Percentiles rank a stretch among this genome's conserved stretches.
These are phyloP conservation scores for Peromyscus melanophrys DNA, from an alignment of 2,797 vertebrate species.

Conservation along the genomic window DNA sequence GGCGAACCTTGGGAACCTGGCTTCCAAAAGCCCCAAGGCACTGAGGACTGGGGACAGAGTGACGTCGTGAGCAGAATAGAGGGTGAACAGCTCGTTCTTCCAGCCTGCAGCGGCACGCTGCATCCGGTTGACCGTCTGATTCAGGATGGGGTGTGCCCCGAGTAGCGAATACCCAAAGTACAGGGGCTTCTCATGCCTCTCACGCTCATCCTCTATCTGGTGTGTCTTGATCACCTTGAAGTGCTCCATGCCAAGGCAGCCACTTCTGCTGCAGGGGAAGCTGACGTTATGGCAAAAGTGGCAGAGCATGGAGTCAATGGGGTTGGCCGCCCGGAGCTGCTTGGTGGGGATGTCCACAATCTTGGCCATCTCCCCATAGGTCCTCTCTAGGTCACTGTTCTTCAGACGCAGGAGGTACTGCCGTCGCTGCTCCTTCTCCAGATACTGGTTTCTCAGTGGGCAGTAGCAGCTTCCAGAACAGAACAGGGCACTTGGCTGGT, in stretches of 20 bases:
- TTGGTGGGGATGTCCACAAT: slow-evolving; percentile 94
- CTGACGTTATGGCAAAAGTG: slow-evolving; percentile 96
- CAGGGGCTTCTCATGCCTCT: slow-evolving; percentile 92
- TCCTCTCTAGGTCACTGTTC: slow-evolving; percentile 92
- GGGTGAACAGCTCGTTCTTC: slow-evolving; percentile 92
- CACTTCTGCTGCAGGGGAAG: slow-evolving; percentile 93
- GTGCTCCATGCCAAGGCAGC: slow-evolving; percentile 94
- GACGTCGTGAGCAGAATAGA: slow-evolving; percentile 97
- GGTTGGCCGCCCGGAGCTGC: slow-evolving; percentile 95
- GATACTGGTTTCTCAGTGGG: slow-evolving; percentile 94
- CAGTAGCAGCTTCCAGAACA: slow-evolving; percentile 96
- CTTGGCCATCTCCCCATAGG: slow-evolving; percentile 95
- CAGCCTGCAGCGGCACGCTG: slow-evolving; percentile 90
- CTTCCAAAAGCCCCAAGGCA: slow-evolving; percentile 94
- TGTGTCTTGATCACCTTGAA: slow-evolving; percentile 96
- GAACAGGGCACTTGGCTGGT: slow-evolving; percentile 97
- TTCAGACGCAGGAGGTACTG: slow-evolving; percentile 95
- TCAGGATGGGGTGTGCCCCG: slow-evolving; percentile 96
- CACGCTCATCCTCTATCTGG: slow-evolving; percentile 95
- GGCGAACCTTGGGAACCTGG: slow-evolving; percentile 96
- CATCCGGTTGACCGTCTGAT: slow-evolving; percentile 94
- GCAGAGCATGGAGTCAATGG: slow-evolving; percentile 96
- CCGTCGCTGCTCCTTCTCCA: slow-evolving; percentile 96
- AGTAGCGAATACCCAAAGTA: slow-evolving; percentile 95
- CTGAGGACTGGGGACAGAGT: slow-evolving; percentile 97